Evolutionary conservation across 2,797 vertebrate species (phyloP), one percentile per base, ranked within the genome.

Genomic region (Pagetopsis macropterus): DNA sequence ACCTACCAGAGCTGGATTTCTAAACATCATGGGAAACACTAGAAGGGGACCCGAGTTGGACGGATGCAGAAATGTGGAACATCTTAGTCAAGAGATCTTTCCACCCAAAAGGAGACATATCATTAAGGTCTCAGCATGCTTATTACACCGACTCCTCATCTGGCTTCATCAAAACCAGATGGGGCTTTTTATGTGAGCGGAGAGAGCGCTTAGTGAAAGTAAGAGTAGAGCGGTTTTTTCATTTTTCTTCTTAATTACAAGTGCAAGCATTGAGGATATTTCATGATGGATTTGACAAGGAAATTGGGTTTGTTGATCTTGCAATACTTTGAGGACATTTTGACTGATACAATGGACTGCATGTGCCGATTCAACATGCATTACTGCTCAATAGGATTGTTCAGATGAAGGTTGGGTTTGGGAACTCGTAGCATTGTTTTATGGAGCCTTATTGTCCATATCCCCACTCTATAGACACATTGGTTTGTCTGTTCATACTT

Each of bases 61-160:
- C 49, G 74, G 83, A 73, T 54, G 67, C 72, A 66, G 44, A 83
- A 81, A 70, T 72, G 68, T 90, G 94, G 88, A 93, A 92, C 77
- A 82, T 90, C 87, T 92, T 90, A 87, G 87, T 93, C 93, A 92
- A 86, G 77, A 86, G 83, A 86, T 79, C 70, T 69, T 80, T 87
- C 69, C 80, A 80, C 65, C 76, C 75, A 75, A 87, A 78, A 72
- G 70, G 77, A 93, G 85, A 86, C 86, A 50, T 93, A 90, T 92
- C 83, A 94, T 94, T 94, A 93, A 86, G 61, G 64, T 81, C 82
- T 89, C 84, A 84, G 88, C 88, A 84, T 92, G 87, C 91, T 91
- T 90, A 93, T 94, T 93, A 94, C 85, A 33, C 78, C 68, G 72
- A 81, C 84, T 84, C 85, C 79, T 88, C 86, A 76, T 84, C 71